Percentiles rank a stretch among this genome's conserved stretches.
Evolutionary conservation across 2,797 vertebrate species (phyloP).

Genomic region (Danionella dracula): DNA sequence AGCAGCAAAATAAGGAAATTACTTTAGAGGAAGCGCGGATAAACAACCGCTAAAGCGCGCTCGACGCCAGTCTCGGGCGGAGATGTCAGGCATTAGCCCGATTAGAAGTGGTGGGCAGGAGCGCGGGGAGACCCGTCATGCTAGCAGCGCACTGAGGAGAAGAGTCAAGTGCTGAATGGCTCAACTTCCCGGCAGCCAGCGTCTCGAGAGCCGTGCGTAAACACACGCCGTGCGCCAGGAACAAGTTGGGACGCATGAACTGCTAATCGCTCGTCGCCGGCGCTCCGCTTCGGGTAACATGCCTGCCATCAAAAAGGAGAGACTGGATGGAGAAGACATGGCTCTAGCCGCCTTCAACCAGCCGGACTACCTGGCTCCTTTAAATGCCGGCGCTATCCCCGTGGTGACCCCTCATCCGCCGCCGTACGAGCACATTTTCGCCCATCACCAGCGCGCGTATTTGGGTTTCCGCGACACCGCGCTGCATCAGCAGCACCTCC

Average conservation of each 20-base stretch:
- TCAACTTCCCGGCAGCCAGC: constrained; percentile 70
- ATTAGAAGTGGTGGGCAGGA: constrained; percentile 75
- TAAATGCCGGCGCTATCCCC: constrained; percentile 81
- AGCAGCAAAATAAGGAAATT: constrained; percentile 11
- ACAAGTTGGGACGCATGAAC: constrained; percentile 66
- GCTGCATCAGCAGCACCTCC: constrained; percentile 78
- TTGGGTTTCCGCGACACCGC: constrained; percentile 79
- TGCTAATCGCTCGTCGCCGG: constrained; percentile 68
- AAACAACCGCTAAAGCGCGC: constrained; percentile 64
- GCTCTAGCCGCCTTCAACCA: constrained; percentile 87
- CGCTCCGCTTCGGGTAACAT: constrained; percentile 73
- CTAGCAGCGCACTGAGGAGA: constrained; percentile 62
- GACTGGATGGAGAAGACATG: constrained; percentile 88
- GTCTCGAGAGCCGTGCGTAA: constrained; percentile 69
- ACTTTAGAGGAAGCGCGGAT: constrained; percentile 10
- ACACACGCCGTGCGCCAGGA: constrained; percentile 69
- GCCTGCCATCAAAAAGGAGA: constrained; percentile 96
- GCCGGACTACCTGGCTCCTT: constrained; percentile 87
- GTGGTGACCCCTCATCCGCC: constrained; percentile 87
- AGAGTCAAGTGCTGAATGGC: constrained; percentile 69
- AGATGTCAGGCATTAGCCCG: constrained; percentile 78
- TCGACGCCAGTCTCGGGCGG: constrained; percentile 68
- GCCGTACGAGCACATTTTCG: constrained; percentile 83
- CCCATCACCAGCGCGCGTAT: constrained; percentile 83
- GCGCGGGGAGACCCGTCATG: constrained; percentile 51